phyloP scores from a whole-genome alignment of 23 tunicate species.

The Halocynthia aurantium region DNA sequence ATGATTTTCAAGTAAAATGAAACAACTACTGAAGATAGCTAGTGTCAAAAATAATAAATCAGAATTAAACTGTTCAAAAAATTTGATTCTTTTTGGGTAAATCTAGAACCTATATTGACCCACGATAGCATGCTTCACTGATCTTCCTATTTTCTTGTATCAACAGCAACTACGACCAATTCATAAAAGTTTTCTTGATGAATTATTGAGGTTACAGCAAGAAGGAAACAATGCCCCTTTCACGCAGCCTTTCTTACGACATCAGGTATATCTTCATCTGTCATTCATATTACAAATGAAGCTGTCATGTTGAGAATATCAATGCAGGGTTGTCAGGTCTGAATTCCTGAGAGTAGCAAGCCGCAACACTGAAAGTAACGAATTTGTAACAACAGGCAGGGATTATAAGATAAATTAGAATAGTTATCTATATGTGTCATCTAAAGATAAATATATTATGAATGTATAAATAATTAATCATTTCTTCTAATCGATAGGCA shows the following conservation, averaged over 20 bases:
- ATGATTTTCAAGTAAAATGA: no score
- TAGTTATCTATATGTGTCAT: no score
- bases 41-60: no score
- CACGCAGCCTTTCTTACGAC: conserved; percentile 38
- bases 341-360: no score
- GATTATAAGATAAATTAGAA: no score
- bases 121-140: neutral
- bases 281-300: neutral
- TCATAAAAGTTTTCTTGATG: conserved; percentile 41
- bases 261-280: neutral
- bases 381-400: no score
- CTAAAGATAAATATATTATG: no score
- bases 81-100: neutral
- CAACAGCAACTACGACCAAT: conserved; percentile 52
- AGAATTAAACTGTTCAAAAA: neutral
- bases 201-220: conserved; percentile 23
- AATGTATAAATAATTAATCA: no score
- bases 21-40: no score
- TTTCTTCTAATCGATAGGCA: no score
- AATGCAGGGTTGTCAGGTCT: no score
- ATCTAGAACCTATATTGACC: neutral
- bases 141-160: neutral
- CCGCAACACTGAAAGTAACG: no score
- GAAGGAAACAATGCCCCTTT: conserved; percentile 21
- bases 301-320: neutral